A percentile compares a stretch with the other conserved stretches of the same genome.
Conservation (phyloP, 2,888 invertebrate genomes). For the Cantharis rufa region DNA sequence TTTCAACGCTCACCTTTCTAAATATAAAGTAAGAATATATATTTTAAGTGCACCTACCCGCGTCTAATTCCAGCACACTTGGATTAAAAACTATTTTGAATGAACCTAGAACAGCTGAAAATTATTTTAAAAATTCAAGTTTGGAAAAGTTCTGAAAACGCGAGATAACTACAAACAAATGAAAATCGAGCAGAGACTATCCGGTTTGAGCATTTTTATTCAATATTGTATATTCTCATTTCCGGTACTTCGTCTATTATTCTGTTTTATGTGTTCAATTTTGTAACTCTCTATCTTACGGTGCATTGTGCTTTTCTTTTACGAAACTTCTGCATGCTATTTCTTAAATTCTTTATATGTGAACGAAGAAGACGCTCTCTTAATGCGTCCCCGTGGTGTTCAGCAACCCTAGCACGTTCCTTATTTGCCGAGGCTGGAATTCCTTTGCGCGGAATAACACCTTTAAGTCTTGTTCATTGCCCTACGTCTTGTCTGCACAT, state of each 20-base stretch:
- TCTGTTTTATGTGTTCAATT: conserved; percentile 33
- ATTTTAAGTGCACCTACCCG: not conserved
- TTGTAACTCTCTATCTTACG: conserved; percentile 25
- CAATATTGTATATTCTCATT: conserved; percentile 35
- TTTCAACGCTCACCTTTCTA: not conserved
- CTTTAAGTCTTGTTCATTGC: conserved; percentile 33
- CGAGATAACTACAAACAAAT: not conserved
- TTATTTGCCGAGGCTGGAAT: conserved; percentile 19
- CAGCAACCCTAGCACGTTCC: conserved; percentile 37
- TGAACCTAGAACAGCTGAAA: not conserved
- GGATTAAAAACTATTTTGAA: not conserved
- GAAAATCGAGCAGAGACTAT: not conserved
- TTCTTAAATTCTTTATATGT: conserved; percentile 39
- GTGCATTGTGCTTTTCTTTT: conserved; percentile 26
- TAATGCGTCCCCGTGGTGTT: conserved; percentile 39
- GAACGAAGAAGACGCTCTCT: conserved; percentile 28
- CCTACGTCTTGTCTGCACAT: conserved; percentile 35
- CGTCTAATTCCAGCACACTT: not conserved
- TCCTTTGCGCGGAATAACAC: conserved; percentile 23
- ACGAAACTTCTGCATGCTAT: conserved; percentile 28
- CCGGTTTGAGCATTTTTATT: conserved; percentile 11
- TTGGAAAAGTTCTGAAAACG: not conserved
- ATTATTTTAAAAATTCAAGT: not conserved
- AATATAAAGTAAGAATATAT: not conserved
- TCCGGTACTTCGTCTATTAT: conserved; percentile 27